Base-by-base conservation (phyloP, 2,888 invertebrate species). In the Lamellibrachia columna region DNA sequence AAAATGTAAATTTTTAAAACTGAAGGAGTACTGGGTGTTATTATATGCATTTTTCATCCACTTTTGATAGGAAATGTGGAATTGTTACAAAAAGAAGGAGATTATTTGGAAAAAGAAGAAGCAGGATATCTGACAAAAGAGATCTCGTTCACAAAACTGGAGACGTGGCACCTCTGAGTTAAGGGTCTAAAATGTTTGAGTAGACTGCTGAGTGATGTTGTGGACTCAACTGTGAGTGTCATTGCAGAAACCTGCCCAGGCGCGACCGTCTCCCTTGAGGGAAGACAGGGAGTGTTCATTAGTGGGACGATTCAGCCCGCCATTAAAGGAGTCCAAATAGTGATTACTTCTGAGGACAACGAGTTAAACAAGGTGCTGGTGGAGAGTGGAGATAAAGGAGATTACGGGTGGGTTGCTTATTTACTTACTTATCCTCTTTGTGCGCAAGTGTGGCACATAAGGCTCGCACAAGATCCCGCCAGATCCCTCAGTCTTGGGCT, bases 341-440 rank as follows among this genome's bases (percentile, higher is more conserved):
- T 95, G 3, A 96, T 97, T 7, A 95, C 94, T 3, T 53, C 93
- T 7, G 94, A 94, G 8, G 94, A 95, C 75, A 95, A 95, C 90
- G 94, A 94, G 52, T 94, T 95, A 53, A 94, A 94, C 53, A 93
- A 95, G 9, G 95, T 96, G 53, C 94, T 95, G 91, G 94, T 96
- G 15, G 93, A 94, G 92, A 98, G 99, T 0, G 97, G 97, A 52
- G 96, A 97, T 0, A 97, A 97, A 90, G 99, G 99, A 40, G 97
- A 97, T 91, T 99, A 98, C 96, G 96, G 95, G 96, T 97, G 92
- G 93, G 94, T 92, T 52, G 11, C 0, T 40, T 40, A 52, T 40
- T 22, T 90, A 60, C 55, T 55, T 9, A 60, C 60, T 60, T 15
- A 9, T 55, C 9, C 55, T 55, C 55, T 40, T 40, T 55, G 9